Evolutionary conservation across 2,888 invertebrate species (phyloP).

Genomic region (Drosophila cracens): DNA sequence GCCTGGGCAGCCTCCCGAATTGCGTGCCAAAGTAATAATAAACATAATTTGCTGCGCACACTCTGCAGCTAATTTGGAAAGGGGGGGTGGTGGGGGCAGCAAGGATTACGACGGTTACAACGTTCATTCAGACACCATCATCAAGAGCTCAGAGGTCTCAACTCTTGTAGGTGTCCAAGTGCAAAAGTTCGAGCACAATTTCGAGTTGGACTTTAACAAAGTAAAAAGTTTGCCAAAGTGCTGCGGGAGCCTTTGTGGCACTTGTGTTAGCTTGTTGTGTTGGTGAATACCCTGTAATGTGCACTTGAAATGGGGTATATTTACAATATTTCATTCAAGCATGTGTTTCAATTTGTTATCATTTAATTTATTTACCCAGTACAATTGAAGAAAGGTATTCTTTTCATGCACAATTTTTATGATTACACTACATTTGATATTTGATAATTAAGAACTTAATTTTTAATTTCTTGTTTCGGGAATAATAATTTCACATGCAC

Average conservation of each 20-base stretch:
- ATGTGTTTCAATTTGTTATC: neutral
- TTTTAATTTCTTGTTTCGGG: neutral
- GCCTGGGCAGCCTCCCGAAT: slow-evolving; percentile 30
- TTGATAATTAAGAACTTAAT: neutral
- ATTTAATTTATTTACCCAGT: neutral
- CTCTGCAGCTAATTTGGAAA: slow-evolving; percentile 63
- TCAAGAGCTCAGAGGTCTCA: slow-evolving; percentile 20
- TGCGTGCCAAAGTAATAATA: slow-evolving; percentile 79
- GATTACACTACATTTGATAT: neutral
- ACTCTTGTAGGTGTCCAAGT: slow-evolving; percentile 60
- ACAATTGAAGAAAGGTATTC: neutral
- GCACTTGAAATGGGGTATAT: neutral
- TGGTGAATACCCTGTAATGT: slow-evolving; percentile 23
- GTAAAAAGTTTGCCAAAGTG: slow-evolving; percentile 67
- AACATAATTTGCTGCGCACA: slow-evolving; percentile 77
- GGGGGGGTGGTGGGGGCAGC: slow-evolving; percentile 7
- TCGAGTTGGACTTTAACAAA: slow-evolving; percentile 74
- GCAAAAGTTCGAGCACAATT: slow-evolving; percentile 67
- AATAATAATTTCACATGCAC: neutral
- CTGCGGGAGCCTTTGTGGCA: slow-evolving; percentile 40
- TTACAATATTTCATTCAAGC: neutral
- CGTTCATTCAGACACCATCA: slow-evolving; percentile 33
- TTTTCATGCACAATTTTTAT: neutral
- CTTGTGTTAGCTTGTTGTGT: slow-evolving; percentile 52
- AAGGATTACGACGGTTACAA: slow-evolving; percentile 38